Evolutionary conservation across 2,797 vertebrate species (phyloP).

Genomic region (Chrosomus eos): DNA sequence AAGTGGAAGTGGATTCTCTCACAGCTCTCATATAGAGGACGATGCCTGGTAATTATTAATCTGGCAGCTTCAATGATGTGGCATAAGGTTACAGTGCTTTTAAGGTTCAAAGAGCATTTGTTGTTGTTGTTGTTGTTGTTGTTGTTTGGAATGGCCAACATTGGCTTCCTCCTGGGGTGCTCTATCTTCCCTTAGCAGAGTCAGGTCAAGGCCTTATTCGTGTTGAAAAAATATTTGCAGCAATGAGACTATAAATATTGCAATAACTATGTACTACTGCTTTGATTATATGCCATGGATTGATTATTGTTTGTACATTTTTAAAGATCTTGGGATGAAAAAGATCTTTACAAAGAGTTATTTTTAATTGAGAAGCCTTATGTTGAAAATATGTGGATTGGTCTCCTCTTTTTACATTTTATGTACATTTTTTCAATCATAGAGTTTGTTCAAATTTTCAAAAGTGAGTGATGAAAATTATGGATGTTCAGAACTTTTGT

Average conservation of each 20-base stretch:
- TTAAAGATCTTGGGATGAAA: not conserved
- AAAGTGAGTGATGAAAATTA: not conserved
- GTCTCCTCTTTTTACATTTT: not conserved
- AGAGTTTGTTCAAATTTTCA: not conserved
- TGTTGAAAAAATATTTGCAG: no score
- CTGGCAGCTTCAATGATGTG: not conserved
- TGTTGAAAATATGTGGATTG: not conserved
- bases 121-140: not conserved
- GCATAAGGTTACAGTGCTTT: not conserved
- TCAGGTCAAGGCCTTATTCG: conserved; percentile 1
- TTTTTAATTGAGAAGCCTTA: not conserved
- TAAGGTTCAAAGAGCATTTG: not conserved
- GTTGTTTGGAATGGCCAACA: not conserved
- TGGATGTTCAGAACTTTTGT: not conserved
- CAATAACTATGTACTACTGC: not conserved
- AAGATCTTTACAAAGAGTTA: not conserved
- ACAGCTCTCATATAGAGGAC: not conserved
- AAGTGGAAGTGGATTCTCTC: conserved; percentile 1
- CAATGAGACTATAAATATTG: not conserved
- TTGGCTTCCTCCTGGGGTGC: no score
- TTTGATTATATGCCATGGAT: not conserved
- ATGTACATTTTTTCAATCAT: not conserved
- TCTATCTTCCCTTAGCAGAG: not conserved
- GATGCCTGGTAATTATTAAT: not conserved
- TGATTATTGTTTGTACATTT: not conserved